Percentiles rank a stretch among this genome's conserved stretches.
These are phyloP conservation scores for Neodiprion lecontei DNA, from an alignment of 1,140 invertebrate genomes.

Conservation along the genomic window DNA sequence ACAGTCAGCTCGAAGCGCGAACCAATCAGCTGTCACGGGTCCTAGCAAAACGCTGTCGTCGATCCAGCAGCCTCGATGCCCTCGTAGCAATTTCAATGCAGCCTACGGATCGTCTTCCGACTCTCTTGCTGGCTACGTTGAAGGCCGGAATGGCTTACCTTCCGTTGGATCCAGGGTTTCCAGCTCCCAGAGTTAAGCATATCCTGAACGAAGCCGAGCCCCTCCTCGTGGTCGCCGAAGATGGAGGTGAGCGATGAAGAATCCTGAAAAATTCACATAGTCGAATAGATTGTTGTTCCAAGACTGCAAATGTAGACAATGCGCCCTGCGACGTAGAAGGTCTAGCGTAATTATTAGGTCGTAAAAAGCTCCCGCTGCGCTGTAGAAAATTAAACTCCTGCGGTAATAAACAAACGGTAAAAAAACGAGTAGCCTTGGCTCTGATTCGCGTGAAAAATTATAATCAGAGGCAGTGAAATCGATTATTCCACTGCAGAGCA, in stretches of 20 bases:
- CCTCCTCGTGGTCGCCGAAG: slow-evolving; percentile 72
- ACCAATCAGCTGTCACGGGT: slow-evolving; percentile 68
- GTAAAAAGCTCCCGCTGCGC: too few relatives aligned
- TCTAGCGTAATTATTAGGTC: too few relatives aligned
- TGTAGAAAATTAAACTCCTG: too few relatives aligned
- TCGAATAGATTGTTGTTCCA: too few relatives aligned
- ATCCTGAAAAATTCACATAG: not conserved
- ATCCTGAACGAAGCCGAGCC: slow-evolving; percentile 80
- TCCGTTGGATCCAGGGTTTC: slow-evolving; percentile 80
- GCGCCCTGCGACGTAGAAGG: too few relatives aligned
- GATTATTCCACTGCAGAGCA: not conserved
- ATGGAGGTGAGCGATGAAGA: slow-evolving; percentile 36
- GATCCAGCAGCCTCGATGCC: slow-evolving; percentile 66
- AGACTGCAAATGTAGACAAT: too few relatives aligned
- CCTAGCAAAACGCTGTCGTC: slow-evolving; percentile 58
- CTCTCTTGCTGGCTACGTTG: slow-evolving; percentile 75
- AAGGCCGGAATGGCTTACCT: slow-evolving; percentile 85
- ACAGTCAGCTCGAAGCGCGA: slow-evolving; percentile 65
- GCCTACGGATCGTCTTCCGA: slow-evolving; percentile 74
- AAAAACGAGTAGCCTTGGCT: too few relatives aligned
- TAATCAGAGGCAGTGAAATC: not conserved
- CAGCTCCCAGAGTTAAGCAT: slow-evolving; percentile 74
- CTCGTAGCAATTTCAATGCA: slow-evolving; percentile 79
- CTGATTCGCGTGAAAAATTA: not conserved
- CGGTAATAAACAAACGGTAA: too few relatives aligned